A percentile compares a stretch with the other conserved stretches of the same genome.
These are phyloP conservation scores for silkworm (Bombyx mori) DNA, from an alignment of 1,140 invertebrate genomes.

Conservation along the genomic window ASM3026992v2 NC_085112.1:1050001-1050500, in stretches of 20 bases:
- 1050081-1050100: slow-evolving; percentile 62
- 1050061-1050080: slow-evolving; percentile 47
- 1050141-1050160: slow-evolving; percentile 77
- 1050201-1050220: slow-evolving; percentile 83
- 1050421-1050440: slow-evolving; percentile 50
- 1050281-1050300: slow-evolving; percentile 48
- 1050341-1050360: slow-evolving; percentile 36
- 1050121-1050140: slow-evolving; percentile 81
- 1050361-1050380: slow-evolving; percentile 42
- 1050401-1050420: slow-evolving; percentile 50
- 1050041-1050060: slow-evolving; percentile 50
- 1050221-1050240: slow-evolving; percentile 72
- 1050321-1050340: slow-evolving; percentile 34
- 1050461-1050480: slow-evolving; percentile 55
- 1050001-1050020: slow-evolving; percentile 73
- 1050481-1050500: slow-evolving; percentile 47
- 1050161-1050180: slow-evolving; percentile 79
- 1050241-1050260: slow-evolving; percentile 53
- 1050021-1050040: slow-evolving; percentile 58
- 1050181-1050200: slow-evolving; percentile 82
- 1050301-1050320: slow-evolving; percentile 52
- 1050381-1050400: slow-evolving; percentile 54
- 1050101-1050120: slow-evolving; percentile 77
- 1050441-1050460: slow-evolving; percentile 53
- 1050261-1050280: slow-evolving; percentile 50